A percentile compares a stretch with the other conserved stretches of the same genome.
phyloP scores from a whole-genome alignment of 1,140 invertebrate genomes.

The Apis florea region DNA sequence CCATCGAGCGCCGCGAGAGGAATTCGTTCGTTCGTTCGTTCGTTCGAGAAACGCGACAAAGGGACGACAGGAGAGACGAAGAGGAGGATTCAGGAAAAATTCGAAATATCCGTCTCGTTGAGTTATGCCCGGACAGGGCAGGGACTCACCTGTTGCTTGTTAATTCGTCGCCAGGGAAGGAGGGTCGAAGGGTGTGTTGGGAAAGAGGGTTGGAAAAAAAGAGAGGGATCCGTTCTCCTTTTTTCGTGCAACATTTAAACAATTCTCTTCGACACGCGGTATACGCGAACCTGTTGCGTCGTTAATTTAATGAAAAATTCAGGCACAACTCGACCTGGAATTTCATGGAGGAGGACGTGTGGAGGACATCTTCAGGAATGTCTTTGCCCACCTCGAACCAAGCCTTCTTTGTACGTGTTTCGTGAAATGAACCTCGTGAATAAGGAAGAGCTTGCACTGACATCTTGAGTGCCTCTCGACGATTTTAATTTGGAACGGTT shows the following conservation, averaged over 20 bases:
- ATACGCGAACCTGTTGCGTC: constrained; percentile 67
- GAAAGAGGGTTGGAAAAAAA: constrained; percentile 36
- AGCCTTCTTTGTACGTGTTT: background rate
- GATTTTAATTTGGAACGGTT: background rate
- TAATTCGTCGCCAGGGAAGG: constrained; percentile 72
- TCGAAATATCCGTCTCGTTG: constrained; percentile 57
- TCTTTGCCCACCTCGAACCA: constrained; percentile 1
- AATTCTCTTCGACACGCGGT: constrained; percentile 62
- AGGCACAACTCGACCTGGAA: constrained; percentile 19
- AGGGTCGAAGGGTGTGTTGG: background rate
- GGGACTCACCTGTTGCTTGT: constrained; percentile 73
- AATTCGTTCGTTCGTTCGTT: background rate
- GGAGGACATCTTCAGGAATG: constrained; percentile 35
- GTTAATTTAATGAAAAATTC: constrained; percentile 69
- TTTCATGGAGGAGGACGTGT: constrained; percentile 24
- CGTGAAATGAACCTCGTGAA: background rate
- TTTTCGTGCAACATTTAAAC: constrained; percentile 73
- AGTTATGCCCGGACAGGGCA: constrained; percentile 61
- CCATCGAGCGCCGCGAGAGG: background rate
- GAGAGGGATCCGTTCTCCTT: constrained; percentile 56
- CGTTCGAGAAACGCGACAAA: background rate
- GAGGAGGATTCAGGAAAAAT: constrained; percentile 35
- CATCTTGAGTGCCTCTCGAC: too few species aligned
- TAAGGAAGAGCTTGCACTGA: background rate
- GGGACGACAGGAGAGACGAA: background rate